Base-by-base conservation (phyloP, 2,888 invertebrate genomes). In the Formica aserva region DNA sequence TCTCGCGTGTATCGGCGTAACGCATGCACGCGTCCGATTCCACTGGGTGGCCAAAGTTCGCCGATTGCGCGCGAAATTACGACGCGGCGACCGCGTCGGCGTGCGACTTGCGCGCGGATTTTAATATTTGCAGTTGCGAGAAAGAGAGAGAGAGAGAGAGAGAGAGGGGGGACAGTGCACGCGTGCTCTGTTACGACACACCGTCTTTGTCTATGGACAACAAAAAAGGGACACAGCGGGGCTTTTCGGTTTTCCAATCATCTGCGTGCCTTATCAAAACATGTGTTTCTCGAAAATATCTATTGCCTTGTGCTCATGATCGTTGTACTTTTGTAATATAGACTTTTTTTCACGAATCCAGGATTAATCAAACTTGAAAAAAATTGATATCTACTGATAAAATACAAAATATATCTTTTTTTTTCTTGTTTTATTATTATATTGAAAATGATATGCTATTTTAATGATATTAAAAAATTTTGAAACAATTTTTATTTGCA, bases 151-250 rank as follows among this genome's bases (percentile, higher is more conserved):
- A 4, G 4, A 3, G 57, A 8, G 26, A 57, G 41, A 2, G 72
- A 13, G 32, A 22, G 71, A 13, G 32, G 0, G 15, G 15, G 48
- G 6, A 0, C 8, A 13, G 13, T 69, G 15, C 41, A 45, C 41
- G n/a, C 57, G 13, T 9, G 69, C 9, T 45, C n/a, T 32, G 78
- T 69, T 60, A 71, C 57, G 41, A 11, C 5, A 13, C 32, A 22
- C 57, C 18, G 45, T 60, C 78, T 78, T 78, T 78, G 78, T 80
- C 45, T 35, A 26, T 5, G 22, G 26, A 62, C 22, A 48, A 78
- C 45, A 26, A 26, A 72, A 71, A 71, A 45, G 8, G 41, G 13
- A 32, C 15, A 26, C 52, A 45, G 11, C 15, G 22, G 2, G 35
- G 13, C 41, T 69, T 66, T 26, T 57, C 9, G 3, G 18, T 13